Evolutionary conservation across 2,113 vertebrate species (phyloP).

Genomic region (Bungarus multicinctus): DNA sequence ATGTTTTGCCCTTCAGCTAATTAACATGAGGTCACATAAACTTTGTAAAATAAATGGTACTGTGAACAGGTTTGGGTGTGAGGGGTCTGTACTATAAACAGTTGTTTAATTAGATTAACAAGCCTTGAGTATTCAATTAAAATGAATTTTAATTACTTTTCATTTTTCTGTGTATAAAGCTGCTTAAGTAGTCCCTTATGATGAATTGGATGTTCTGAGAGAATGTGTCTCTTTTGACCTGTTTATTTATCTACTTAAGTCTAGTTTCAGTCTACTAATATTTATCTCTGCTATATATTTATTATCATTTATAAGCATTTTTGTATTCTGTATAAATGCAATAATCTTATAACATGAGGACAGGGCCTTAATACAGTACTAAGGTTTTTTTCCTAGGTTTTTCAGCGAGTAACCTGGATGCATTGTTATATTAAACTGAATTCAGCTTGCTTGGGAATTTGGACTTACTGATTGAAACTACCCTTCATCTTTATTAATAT

Average conservation of each 20-base stretch:
- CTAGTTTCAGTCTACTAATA: not conserved
- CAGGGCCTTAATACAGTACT: not conserved
- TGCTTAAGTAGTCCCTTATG: not conserved
- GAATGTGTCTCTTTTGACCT: not conserved
- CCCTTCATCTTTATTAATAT: not conserved
- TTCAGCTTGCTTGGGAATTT: not conserved
- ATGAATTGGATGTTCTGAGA: not conserved
- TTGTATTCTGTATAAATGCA: not conserved
- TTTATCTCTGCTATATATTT: not conserved
- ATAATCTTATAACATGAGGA: not conserved
- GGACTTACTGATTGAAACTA: not conserved
- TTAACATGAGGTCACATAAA: not conserved
- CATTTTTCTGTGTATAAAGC: not conserved
- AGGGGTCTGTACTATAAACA: not conserved
- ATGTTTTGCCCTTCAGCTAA: not conserved
- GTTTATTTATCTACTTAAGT: not conserved
- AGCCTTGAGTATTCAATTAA: not conserved
- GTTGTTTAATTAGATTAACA: slow-evolving; percentile 9
- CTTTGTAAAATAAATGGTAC: not conserved
- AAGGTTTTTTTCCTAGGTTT: not conserved
- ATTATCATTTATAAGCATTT: not conserved
- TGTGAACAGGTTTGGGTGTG: not conserved
- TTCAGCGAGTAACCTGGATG: not conserved
- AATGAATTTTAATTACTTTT: slow-evolving; percentile 1
- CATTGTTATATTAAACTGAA: not conserved